Conservation (phyloP, 2,888 invertebrate genomes). For the Rutpela maculata region DNA sequence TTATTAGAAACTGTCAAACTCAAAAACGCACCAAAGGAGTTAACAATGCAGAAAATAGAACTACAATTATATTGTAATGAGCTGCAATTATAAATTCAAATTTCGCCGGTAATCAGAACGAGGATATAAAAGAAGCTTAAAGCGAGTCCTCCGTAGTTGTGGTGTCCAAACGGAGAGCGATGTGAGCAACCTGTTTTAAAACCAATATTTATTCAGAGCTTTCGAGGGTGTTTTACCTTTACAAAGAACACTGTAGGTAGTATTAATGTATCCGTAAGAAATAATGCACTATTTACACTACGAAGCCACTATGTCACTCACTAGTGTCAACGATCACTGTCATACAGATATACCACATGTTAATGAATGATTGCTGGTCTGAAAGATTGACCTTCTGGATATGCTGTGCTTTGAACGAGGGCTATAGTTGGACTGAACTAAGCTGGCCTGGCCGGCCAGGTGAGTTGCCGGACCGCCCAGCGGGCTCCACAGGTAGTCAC, state of each 20-base stretch:
- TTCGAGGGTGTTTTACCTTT: constrained; percentile 53
- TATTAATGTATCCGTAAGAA: constrained; percentile 56
- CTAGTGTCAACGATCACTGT: constrained; percentile 58
- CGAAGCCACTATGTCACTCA: constrained; percentile 58
- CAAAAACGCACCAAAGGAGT: not conserved
- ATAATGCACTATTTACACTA: constrained; percentile 58
- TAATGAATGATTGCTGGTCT: constrained; percentile 60
- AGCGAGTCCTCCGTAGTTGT: constrained; percentile 11
- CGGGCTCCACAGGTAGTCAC: constrained; percentile 70
- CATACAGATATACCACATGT: constrained; percentile 60
- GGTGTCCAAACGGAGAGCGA: constrained; percentile 28
- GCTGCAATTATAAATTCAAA: not conserved
- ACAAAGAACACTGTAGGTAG: constrained; percentile 40
- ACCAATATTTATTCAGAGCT: constrained; percentile 50
- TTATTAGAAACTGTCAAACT: too few species aligned
- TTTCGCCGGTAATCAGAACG: not conserved
- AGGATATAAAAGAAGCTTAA: constrained; percentile 7
- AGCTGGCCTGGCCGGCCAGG: constrained; percentile 64
- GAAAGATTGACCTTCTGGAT: constrained; percentile 66
- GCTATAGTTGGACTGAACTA: constrained; percentile 71
- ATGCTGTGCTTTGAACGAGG: constrained; percentile 66
- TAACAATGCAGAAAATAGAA: not conserved
- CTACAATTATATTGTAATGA: not conserved
- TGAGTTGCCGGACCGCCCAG: constrained; percentile 71
- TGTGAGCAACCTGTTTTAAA: constrained; percentile 41